Evolutionary conservation across 2,888 invertebrate species (phyloP).

Genomic region (Acrobasis suavella): DNA sequence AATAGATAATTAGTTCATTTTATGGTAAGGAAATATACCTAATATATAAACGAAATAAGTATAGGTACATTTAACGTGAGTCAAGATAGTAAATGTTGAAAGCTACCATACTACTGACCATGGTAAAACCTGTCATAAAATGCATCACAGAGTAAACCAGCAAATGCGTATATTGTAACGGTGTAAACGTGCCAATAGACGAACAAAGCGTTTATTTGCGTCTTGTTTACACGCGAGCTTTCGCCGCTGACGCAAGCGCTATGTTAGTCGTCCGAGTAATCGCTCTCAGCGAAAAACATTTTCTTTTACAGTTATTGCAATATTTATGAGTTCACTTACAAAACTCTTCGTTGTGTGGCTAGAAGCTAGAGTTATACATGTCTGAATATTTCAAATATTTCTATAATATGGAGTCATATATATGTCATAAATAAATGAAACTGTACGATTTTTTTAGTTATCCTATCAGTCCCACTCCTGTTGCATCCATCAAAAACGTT

Average conservation of each 20-base stretch:
- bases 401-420: too few relatives aligned
- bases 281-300: slow-evolving; percentile 30
- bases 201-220: slow-evolving; percentile 68
- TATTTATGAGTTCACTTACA: slow-evolving; percentile 9
- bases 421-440: too few relatives aligned
- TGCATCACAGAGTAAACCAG: slow-evolving; percentile 22
- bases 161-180: slow-evolving; percentile 23
- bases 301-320: slow-evolving; percentile 18
- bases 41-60: not conserved
- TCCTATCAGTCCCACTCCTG: too few relatives aligned
- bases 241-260: slow-evolving; percentile 66
- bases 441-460: too few relatives aligned
- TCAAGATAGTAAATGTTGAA: not conserved
- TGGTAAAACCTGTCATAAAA: slow-evolving; percentile 18
- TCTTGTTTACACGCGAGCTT: slow-evolving; percentile 70
- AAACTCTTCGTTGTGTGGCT: not conserved
- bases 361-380: not conserved
- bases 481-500: too few relatives aligned
- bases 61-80: not conserved
- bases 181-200: slow-evolving; percentile 55
- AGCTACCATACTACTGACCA: slow-evolving; percentile 2
- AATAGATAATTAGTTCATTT: too few relatives aligned
- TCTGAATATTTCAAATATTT: not conserved
- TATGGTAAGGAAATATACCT: too few relatives aligned
- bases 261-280: slow-evolving; percentile 41